These are phyloP conservation scores for Caenorhabditis plicata DNA, from an alignment of 2,888 invertebrate species.

Conservation along the genomic window DNA sequence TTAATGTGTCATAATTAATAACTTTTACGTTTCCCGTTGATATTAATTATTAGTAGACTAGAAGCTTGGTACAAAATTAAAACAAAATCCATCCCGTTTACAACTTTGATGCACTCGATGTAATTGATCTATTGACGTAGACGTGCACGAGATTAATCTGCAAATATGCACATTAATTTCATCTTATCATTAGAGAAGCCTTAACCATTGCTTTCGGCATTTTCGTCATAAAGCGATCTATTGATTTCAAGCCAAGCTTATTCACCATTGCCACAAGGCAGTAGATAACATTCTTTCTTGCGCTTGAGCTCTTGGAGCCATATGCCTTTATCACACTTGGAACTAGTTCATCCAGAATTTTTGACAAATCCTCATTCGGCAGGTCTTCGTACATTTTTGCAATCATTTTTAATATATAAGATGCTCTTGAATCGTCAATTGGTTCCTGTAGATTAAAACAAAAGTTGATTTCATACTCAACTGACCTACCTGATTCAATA, in stretches of 20 bases:
- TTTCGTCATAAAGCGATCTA: constrained; percentile 21
- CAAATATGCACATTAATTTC: not conserved
- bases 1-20: too few species aligned
- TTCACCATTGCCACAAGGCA: constrained; percentile 30
- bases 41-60: too few species aligned
- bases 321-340: constrained; percentile 20
- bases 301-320: constrained; percentile 21
- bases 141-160: constrained; percentile 31
- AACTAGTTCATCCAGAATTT: constrained; percentile 18
- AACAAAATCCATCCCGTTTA: not conserved
- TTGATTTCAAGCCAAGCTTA: constrained; percentile 15
- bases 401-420: constrained; percentile 20
- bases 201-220: constrained; percentile 28
- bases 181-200: constrained; percentile 7
- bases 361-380: constrained; percentile 15
- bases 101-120: constrained; percentile 16
- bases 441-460: too few species aligned
- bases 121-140: constrained; percentile 28
- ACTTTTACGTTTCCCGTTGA: too few species aligned
- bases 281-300: constrained; percentile 27
- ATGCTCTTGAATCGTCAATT: constrained; percentile 14
- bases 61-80: too few species aligned
- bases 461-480: too few species aligned
- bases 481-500: constrained; percentile 24
- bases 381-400: constrained; percentile 20